Evolutionary conservation across 2,797 vertebrate species (phyloP).

Genomic region (Crocidura indochinensis): DNA sequence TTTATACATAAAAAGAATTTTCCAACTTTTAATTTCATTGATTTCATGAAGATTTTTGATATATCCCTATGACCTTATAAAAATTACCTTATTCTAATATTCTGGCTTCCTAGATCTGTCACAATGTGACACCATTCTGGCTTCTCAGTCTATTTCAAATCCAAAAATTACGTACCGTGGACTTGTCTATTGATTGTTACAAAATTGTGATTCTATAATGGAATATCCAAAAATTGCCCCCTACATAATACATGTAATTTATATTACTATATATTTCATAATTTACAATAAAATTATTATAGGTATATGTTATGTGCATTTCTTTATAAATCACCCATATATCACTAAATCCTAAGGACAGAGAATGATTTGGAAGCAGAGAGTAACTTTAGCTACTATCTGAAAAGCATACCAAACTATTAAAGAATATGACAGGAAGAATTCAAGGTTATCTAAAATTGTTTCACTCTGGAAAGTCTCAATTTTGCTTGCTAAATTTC

Average conservation of each 20-base stretch:
- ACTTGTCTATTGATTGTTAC: neutral
- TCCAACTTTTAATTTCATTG: no score
- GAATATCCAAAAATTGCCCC: neutral
- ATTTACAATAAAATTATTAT: constrained; percentile 50
- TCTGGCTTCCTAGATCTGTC: neutral
- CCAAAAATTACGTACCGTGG: neutral
- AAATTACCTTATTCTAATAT: constrained; percentile 46
- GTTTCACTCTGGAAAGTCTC: neutral
- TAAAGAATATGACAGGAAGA: no score
- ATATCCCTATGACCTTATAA: neutral
- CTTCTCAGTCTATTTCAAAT: neutral
- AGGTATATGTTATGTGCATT: neutral
- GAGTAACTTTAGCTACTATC: neutral
- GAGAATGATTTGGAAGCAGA: neutral
- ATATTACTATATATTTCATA: neutral
- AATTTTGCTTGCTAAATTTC: constrained; percentile 1
- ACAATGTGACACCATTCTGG: neutral
- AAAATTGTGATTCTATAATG: constrained; percentile 4
- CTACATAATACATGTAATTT: neutral
- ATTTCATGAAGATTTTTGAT: no score
- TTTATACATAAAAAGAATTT: no score
- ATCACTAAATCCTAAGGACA: neutral
- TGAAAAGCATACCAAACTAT: constrained; percentile 27
- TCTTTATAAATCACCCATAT: neutral
- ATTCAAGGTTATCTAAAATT: constrained; percentile 35